These are phyloP conservation scores for Sympetrum striolatum DNA, from an alignment of 2,888 invertebrate species.

Conservation along the genomic window DNA sequence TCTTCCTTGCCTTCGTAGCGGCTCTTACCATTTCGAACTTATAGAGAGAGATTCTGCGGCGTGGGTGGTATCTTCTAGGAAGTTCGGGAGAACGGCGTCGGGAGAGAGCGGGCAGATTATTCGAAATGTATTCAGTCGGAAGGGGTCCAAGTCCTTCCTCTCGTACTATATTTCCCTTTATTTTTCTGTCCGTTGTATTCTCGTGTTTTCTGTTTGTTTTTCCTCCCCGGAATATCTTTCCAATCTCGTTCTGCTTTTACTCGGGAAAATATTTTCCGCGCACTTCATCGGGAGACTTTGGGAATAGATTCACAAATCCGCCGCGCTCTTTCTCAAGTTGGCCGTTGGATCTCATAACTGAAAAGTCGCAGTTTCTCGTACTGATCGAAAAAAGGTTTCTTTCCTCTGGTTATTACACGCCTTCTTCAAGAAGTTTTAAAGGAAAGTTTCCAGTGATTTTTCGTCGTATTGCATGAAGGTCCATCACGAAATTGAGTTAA, in stretches of 20 bases:
- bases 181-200: conserved; percentile 10
- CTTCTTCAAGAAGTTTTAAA: background rate
- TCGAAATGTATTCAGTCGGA: conserved; percentile 26
- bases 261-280: background rate
- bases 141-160: background rate
- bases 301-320: background rate
- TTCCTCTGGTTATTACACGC: background rate
- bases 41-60: background rate
- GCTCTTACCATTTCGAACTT: background rate
- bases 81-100: background rate
- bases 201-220: conserved; percentile 18
- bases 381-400: background rate
- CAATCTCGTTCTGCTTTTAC: conserved; percentile 6
- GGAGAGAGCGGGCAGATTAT: conserved; percentile 14
- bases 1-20: background rate
- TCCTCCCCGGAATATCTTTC: background rate
- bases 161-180: background rate
- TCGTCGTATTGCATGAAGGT: background rate
- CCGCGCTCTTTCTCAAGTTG: background rate
- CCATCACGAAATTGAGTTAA: too few relatives aligned
- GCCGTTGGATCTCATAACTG: background rate
- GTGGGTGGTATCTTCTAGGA: conserved; percentile 10
- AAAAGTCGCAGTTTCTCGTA: background rate
- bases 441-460: background rate
- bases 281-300: background rate